Percentiles rank a stretch among this genome's conserved stretches.
Evolutionary conservation across 2,797 vertebrate genomes (phyloP).

Genomic region (Leuciscus waleckii): DNA sequence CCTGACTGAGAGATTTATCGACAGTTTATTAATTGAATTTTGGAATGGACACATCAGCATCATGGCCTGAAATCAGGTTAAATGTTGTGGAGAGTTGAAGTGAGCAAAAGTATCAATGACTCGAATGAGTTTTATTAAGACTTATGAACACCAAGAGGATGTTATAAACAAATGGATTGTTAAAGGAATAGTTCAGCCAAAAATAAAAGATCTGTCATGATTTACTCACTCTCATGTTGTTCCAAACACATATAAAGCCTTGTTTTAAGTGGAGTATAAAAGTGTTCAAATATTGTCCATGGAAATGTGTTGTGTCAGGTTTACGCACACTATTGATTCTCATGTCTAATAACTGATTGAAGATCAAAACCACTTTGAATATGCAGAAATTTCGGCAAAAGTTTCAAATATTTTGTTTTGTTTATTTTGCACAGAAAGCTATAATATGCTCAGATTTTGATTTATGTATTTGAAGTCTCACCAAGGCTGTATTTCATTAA

Average conservation of each 20-base stretch:
- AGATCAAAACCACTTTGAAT: neutral
- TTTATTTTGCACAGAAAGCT: neutral
- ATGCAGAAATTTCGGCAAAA: neutral
- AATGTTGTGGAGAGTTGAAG: slow-evolving; percentile 4
- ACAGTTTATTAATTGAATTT: slow-evolving; percentile 17
- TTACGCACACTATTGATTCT: neutral
- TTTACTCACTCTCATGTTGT: neutral
- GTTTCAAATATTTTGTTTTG: neutral
- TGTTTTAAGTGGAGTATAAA: neutral
- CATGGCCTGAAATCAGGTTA: neutral
- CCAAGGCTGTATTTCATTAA: too few relatives aligned
- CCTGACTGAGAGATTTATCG: slow-evolving; percentile 30
- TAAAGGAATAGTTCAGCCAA: slow-evolving; percentile 4
- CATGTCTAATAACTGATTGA: neutral
- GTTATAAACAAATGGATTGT: neutral
- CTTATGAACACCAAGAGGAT: neutral
- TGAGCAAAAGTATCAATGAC: neutral
- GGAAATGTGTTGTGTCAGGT: neutral
- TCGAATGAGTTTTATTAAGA: slow-evolving; percentile 5
- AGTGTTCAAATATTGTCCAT: neutral
- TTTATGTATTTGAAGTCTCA: neutral
- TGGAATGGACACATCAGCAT: slow-evolving; percentile 8
- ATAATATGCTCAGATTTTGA: neutral
- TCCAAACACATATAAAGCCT: neutral
- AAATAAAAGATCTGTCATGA: neutral